Conservation (phyloP, 1,140 invertebrate species). For the Anastrepha obliqua region DNA sequence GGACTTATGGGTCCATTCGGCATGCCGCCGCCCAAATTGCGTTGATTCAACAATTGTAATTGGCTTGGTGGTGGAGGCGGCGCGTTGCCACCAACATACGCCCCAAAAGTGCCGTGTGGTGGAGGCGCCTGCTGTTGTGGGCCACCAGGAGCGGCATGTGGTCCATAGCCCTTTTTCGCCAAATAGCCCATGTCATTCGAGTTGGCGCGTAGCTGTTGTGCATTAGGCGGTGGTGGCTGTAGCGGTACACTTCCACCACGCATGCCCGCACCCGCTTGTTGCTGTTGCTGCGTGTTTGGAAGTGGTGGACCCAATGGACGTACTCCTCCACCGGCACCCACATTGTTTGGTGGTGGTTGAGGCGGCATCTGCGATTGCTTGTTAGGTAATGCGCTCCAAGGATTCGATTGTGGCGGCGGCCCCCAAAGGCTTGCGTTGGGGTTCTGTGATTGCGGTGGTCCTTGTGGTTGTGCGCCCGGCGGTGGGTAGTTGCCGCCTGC, state of each 20-base stretch:
- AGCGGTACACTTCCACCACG: slow-evolving; percentile 68
- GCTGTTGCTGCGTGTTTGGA: slow-evolving; percentile 58
- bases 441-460: slow-evolving; percentile 65
- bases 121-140: slow-evolving; percentile 61
- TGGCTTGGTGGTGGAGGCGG: slow-evolving; percentile 55
- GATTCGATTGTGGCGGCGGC: slow-evolving; percentile 71
- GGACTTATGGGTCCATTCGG: slow-evolving; percentile 72
- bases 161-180: slow-evolving; percentile 69
- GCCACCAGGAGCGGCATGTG: slow-evolving; percentile 56
- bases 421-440: slow-evolving; percentile 72
- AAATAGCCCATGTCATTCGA: slow-evolving; percentile 69
- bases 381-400: slow-evolving; percentile 70
- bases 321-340: slow-evolving; percentile 12
- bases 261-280: slow-evolving; percentile 59
- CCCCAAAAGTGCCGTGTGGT: slow-evolving; percentile 63
- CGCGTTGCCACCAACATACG: slow-evolving; percentile 57
- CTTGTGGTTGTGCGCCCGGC: slow-evolving; percentile 59
- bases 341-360: slow-evolving; percentile 59
- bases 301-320: slow-evolving; percentile 62
- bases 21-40: slow-evolving; percentile 63
- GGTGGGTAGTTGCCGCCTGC: slow-evolving; percentile 54
- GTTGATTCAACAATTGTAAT: slow-evolving; percentile 64
- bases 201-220: slow-evolving; percentile 63
- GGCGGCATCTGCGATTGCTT: slow-evolving; percentile 60
- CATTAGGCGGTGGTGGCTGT: slow-evolving; percentile 60